phyloP scores from a whole-genome alignment of 2,888 invertebrate genomes.

The Saturnia pavonia region DNA sequence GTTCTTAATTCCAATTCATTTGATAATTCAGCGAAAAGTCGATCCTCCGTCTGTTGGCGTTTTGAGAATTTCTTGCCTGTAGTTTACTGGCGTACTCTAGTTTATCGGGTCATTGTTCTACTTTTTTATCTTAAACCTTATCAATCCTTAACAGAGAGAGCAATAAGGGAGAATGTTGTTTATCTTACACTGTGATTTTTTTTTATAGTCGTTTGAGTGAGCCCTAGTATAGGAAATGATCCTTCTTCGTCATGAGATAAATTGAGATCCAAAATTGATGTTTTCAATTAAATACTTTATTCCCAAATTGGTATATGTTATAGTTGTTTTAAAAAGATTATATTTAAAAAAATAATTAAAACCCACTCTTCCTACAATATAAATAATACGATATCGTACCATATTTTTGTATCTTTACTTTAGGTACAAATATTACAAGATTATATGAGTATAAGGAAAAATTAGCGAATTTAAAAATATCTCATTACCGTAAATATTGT shows the following conservation, averaged over 20 bases:
- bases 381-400: no score
- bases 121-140: slow-evolving; percentile 26
- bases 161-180: not conserved
- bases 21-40: slow-evolving; percentile 36
- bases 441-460: not conserved
- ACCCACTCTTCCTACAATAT: no score
- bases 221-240: not conserved
- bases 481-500: not conserved
- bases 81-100: slow-evolving; percentile 19
- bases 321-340: no score
- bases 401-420: not conserved
- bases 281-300: not conserved
- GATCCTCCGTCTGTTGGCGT: slow-evolving; percentile 39
- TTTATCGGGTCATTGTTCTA: slow-evolving; percentile 48
- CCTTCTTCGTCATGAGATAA: no score
- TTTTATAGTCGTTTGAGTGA: not conserved
- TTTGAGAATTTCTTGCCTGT: slow-evolving; percentile 49
- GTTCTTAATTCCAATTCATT: slow-evolving; percentile 32
- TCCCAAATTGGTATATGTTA: not conserved
- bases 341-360: no score
- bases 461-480: not conserved
- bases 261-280: no score
- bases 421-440: not conserved
- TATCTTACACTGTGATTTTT: not conserved
- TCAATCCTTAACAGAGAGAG: not conserved